phyloP scores from a whole-genome alignment of 2,888 invertebrate genomes.

The Nephrotoma appendiculata region DNA sequence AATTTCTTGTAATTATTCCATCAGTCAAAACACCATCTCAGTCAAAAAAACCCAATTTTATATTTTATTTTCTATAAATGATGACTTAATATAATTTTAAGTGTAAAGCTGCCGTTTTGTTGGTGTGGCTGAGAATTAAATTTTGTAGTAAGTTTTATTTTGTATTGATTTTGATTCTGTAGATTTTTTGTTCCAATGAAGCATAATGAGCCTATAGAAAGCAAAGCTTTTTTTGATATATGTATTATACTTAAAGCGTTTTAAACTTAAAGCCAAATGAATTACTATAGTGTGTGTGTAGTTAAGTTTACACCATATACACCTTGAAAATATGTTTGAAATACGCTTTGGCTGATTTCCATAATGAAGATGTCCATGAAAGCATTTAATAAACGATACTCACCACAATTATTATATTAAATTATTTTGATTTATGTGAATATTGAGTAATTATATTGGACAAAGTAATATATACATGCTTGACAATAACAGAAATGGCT shows the following conservation, averaged over 20 bases:
- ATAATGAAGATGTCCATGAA: background rate
- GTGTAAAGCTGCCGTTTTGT: background rate
- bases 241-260: background rate
- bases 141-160: background rate
- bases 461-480: background rate
- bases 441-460: background rate
- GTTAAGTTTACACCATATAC: background rate
- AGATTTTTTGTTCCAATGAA: background rate
- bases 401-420: background rate
- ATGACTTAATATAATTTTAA: background rate
- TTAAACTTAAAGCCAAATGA: background rate
- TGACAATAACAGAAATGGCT: constrained; percentile 5
- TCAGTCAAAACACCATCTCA: background rate
- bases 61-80: background rate
- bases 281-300: background rate
- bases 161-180: background rate
- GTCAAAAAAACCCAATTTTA: background rate
- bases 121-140: background rate
- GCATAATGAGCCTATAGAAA: background rate
- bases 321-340: background rate
- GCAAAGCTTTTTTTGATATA: background rate
- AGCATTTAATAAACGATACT: background rate
- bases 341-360: background rate
- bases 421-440: background rate
- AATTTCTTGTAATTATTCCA: no score